These are phyloP conservation scores for Malacoctenus gilli DNA, from an alignment of 2,797 vertebrate species.

Conservation along the genomic window DNA sequence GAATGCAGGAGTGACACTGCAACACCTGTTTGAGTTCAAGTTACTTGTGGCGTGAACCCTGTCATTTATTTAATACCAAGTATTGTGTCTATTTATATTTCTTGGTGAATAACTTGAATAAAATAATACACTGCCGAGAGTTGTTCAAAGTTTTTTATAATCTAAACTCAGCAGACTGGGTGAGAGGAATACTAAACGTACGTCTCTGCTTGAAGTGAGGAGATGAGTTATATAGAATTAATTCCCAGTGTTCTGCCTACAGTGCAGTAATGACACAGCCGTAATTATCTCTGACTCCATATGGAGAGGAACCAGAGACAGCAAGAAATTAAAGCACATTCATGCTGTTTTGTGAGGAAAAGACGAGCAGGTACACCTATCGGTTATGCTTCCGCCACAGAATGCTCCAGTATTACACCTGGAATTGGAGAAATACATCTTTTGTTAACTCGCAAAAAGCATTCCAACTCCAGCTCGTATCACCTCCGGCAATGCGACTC, in stretches of 20 bases:
- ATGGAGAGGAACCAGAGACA: slow-evolving; percentile 38
- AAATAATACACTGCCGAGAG: background rate
- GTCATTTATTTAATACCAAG: too few relatives aligned
- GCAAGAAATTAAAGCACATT: slow-evolving; percentile 27
- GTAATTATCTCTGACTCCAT: slow-evolving; percentile 51
- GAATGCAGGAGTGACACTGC: too few relatives aligned
- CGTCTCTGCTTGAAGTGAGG: slow-evolving; percentile 18
- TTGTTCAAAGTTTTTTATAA: slow-evolving; percentile 7
- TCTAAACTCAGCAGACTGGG: slow-evolving; percentile 8
- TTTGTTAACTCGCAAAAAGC: slow-evolving; percentile 27
- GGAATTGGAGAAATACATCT: slow-evolving; percentile 6
- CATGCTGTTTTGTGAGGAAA: slow-evolving; percentile 24
- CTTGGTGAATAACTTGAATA: too few relatives aligned
- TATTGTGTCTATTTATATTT: too few relatives aligned
- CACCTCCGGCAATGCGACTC: background rate
- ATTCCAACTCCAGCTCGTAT: background rate
- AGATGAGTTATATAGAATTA: slow-evolving; percentile 36
- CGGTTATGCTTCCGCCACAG: too few relatives aligned
- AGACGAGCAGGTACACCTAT: slow-evolving; percentile 31
- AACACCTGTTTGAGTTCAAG: too few relatives aligned
- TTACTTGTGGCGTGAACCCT: too few relatives aligned
- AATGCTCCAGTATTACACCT: slow-evolving; percentile 27
- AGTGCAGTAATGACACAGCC: slow-evolving; percentile 29
- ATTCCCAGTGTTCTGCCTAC: slow-evolving; percentile 33
- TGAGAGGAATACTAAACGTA: slow-evolving; percentile 25